These are phyloP conservation scores for Dugesia japonica DNA, from an alignment of 2,888 invertebrate species.

Conservation along the genomic window DNA sequence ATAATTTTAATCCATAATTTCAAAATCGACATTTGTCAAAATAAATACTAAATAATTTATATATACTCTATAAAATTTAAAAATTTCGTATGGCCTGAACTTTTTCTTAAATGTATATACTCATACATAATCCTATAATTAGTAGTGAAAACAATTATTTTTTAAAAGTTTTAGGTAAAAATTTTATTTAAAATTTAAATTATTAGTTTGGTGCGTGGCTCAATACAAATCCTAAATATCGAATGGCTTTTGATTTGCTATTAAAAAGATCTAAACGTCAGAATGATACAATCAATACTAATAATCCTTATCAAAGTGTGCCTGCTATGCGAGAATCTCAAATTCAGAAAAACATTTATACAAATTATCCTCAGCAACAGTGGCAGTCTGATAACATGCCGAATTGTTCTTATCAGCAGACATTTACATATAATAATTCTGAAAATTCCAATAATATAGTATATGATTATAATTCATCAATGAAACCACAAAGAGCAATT, in stretches of 20 bases:
- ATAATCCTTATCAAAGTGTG: conserved; percentile 9
- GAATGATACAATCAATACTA: not conserved
- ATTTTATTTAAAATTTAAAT: too few relatives aligned
- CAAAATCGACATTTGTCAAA: too few relatives aligned
- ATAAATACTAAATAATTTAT: too few relatives aligned
- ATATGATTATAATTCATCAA: not conserved
- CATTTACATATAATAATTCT: not conserved
- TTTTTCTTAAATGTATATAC: too few relatives aligned
- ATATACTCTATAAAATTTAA: too few relatives aligned
- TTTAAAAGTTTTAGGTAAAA: too few relatives aligned
- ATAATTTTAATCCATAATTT: too few relatives aligned
- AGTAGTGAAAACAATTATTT: too few relatives aligned
- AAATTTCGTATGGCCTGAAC: too few relatives aligned
- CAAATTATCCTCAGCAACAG: not conserved
- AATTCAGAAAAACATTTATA: not conserved
- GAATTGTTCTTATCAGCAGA: not conserved
- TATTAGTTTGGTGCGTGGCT: not conserved
- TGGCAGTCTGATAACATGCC: not conserved
- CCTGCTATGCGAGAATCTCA: conserved; percentile 4
- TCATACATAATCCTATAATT: too few relatives aligned
- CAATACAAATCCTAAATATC: not conserved
- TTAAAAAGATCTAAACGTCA: not conserved
- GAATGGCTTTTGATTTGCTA: not conserved
- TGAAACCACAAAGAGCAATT: not conserved
- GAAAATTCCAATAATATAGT: not conserved